Base-by-base conservation (phyloP, 2,113 vertebrate species). In the Melierax canorus region DNA sequence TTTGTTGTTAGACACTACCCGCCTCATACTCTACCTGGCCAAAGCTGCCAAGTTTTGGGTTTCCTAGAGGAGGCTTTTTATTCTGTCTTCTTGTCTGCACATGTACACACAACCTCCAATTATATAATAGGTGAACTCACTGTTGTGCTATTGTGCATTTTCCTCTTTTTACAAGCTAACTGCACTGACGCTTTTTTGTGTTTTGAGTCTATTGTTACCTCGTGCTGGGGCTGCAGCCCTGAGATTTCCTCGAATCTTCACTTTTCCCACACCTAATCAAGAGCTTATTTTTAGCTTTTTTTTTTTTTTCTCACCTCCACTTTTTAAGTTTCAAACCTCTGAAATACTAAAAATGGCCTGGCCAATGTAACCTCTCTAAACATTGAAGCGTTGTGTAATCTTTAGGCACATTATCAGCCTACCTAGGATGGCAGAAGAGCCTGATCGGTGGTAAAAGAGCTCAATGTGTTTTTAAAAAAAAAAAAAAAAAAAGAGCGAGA, bases 61-160 rank as follows among this genome's bases (percentile, higher is more conserved):
- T 98, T 98, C 98, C 97, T 98, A 97, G 97, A 98, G 98, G 97
- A 98, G 97, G 95, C 94, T 98, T 97, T 98, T 98, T 96, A 98
- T 98, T 98, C 98, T 97, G 92, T 97, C 97, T 88, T 97, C 98
- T 97, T 98, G 98, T 98, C 98, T 98, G 98, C 97, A 97, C 98
- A 98, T 98, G 98, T 98, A 97, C 92, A 97, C 97, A 97, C 96
- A 98, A 97, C 98, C 98, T 96, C 75, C 98, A 97, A 97, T 98
- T 98, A 98, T 98, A 98, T 97, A 98, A 98, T 98, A 97, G 97
- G 97, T 97, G 96, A 98, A 97, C 97, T 98, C 95, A 96, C 98
- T 98, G 97, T 97, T 97, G 97, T 96, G 97, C 98, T 98, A 98
- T 98, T 98, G 97, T 98, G 96, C 95, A 58, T 97, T 93, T 96